Evolutionary conservation across 2,113 vertebrate species (phyloP).

Genomic region (Pimephales promelas): DNA sequence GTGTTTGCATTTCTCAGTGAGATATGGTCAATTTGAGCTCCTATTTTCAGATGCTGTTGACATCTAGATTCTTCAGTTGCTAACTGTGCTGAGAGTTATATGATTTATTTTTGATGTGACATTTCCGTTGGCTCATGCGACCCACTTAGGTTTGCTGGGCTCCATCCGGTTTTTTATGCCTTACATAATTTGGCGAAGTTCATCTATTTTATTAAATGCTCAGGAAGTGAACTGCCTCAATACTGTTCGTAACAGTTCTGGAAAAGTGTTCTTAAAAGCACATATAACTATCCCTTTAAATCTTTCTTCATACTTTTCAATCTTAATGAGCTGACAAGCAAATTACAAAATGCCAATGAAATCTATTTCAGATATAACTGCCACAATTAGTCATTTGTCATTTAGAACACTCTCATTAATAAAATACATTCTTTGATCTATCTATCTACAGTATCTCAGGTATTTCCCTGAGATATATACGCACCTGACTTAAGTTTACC

Average conservation of each 20-base stretch:
- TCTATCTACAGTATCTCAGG: no score
- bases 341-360: not conserved
- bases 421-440: no score
- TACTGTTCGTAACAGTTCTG: not conserved
- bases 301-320: no score
- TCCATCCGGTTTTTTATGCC: not conserved
- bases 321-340: not conserved
- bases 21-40: not conserved
- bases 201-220: not conserved
- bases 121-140: not conserved
- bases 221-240: not conserved
- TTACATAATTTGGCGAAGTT: not conserved
- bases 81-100: not conserved
- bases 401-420: no score
- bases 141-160: not conserved
- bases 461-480: no score
- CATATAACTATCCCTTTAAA: no score
- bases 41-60: not conserved
- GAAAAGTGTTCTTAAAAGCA: not conserved
- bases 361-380: not conserved
- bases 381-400: not conserved
- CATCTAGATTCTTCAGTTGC: not conserved
- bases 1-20: slow-evolving; percentile 29
- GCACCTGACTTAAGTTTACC: no score
- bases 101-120: slow-evolving; percentile 1